Conservation (phyloP, 2,113 vertebrate genomes). For the Poeciliopsis prolifica region DNA sequence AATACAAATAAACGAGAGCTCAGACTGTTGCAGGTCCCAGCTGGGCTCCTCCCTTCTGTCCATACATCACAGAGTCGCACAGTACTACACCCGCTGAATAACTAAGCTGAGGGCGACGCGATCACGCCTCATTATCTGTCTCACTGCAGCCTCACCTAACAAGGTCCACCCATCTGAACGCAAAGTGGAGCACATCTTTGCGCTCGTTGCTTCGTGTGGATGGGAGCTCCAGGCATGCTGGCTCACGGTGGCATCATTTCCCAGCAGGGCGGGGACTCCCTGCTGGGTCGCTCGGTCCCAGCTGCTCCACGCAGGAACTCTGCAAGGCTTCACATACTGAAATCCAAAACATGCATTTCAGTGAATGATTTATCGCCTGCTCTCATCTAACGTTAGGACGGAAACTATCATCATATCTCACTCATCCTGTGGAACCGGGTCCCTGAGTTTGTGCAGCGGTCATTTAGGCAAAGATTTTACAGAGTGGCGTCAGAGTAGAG, state of each 20-base stretch:
- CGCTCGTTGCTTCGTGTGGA: conserved; percentile 41
- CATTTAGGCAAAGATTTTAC: neutral
- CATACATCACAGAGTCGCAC: conserved; percentile 52
- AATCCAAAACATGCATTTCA: neutral
- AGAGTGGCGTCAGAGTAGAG: neutral
- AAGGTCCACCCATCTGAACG: conserved; percentile 36
- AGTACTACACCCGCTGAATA: conserved; percentile 30
- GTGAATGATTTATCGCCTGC: neutral
- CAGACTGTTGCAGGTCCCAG: conserved; percentile 33
- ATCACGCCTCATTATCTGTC: conserved; percentile 64
- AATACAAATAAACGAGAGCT: conserved; percentile 7
- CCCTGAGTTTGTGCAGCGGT: neutral
- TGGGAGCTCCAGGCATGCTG: conserved; percentile 38
- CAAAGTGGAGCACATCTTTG: conserved; percentile 43
- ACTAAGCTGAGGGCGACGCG: conserved; percentile 59
- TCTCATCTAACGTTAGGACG: neutral
- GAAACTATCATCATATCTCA: too few relatives aligned
- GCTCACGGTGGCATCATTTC: conserved; percentile 46
- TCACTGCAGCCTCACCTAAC: conserved; percentile 28
- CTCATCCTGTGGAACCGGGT: neutral
- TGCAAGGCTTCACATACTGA: conserved; percentile 11
- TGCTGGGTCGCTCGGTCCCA: conserved; percentile 17
- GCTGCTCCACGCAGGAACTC: conserved; percentile 33
- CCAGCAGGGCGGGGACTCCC: conserved; percentile 32
- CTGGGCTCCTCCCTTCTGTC: conserved; percentile 55